Conservation (phyloP, 2,113 vertebrate genomes). For the Hydropotes inermis region DNA sequence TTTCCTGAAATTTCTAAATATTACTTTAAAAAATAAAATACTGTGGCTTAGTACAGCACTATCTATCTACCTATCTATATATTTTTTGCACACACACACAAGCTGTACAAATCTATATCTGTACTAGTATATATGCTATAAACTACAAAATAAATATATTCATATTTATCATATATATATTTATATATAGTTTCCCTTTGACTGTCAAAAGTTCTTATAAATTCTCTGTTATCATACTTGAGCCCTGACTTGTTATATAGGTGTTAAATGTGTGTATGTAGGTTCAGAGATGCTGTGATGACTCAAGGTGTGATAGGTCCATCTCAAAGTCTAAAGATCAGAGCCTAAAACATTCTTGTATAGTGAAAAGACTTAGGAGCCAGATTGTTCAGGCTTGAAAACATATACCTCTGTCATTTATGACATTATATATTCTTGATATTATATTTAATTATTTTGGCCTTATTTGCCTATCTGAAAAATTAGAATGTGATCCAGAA, state of each 20-base stretch:
- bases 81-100: neutral
- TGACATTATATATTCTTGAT: neutral
- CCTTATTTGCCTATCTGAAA: neutral
- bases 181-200: neutral
- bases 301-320: neutral
- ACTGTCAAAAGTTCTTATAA: neutral
- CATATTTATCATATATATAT: neutral
- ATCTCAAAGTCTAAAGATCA: neutral
- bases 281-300: neutral
- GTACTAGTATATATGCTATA: neutral
- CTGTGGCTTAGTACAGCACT: neutral
- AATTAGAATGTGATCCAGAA: neutral
- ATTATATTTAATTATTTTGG: neutral
- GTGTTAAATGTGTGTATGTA: neutral
- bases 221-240: neutral
- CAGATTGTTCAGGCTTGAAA: neutral
- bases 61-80: neutral
- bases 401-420: neutral
- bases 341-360: neutral
- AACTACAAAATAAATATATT: neutral
- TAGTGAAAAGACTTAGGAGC: neutral
- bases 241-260: neutral
- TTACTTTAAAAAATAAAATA: neutral
- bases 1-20: neutral
- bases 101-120: neutral